Conservation (phyloP, 2,888 invertebrate species). For the Standfussiana lucernea region DNA sequence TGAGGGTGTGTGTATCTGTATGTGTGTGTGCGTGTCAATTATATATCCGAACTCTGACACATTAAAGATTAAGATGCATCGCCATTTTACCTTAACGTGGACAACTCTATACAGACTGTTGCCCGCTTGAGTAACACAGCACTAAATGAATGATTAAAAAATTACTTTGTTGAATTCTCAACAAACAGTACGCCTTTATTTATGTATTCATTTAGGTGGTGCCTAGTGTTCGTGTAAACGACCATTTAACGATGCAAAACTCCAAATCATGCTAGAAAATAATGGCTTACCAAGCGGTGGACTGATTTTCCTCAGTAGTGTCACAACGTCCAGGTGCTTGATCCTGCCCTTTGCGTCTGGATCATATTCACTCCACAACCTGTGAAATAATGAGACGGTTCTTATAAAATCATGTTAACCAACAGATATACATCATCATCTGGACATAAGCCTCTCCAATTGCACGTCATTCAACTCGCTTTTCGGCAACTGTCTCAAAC, state of each 20-base stretch:
- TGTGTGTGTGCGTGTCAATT: too few species aligned
- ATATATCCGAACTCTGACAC: too few species aligned
- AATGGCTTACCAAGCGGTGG: slow-evolving; percentile 94
- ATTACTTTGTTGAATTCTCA: not conserved
- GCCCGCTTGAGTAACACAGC: not conserved
- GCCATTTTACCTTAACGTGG: too few species aligned
- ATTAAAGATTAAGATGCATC: too few species aligned
- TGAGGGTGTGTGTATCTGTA: too few species aligned
- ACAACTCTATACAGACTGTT: not conserved
- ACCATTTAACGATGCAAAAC: not conserved
- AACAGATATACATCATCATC: not conserved
- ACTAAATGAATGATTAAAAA: not conserved
- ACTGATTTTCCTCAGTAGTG: slow-evolving; percentile 98
- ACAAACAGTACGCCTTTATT: not conserved
- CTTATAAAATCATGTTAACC: not conserved
- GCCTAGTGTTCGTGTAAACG: not conserved
- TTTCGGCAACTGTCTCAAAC: not conserved
- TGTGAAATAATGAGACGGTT: slow-evolving; percentile 67
- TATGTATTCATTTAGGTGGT: not conserved
- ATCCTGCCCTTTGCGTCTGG: slow-evolving; percentile 99
- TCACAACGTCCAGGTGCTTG: slow-evolving; percentile 99
- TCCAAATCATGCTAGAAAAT: not conserved
- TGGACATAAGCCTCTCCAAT: not conserved
- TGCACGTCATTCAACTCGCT: not conserved
- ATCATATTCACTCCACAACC: slow-evolving; percentile 99